Evolutionary conservation across 2,797 vertebrate genomes (phyloP), one percentile per base, ranked within the genome.

Genomic region (Eurystomus glaucurus): DNA sequence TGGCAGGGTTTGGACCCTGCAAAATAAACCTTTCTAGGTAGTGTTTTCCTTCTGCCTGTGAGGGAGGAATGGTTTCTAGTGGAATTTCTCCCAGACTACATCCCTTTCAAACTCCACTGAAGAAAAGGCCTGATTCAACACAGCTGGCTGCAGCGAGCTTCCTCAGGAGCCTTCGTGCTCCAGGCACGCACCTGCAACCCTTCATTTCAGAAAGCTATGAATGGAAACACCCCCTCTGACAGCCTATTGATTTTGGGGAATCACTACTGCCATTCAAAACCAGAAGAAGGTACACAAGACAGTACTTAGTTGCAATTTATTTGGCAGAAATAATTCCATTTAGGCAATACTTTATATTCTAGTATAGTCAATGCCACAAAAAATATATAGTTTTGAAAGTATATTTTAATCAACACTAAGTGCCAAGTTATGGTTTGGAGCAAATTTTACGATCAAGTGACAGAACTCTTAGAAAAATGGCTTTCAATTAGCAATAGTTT

Each of bases 1-100:
- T 96, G 94, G 92, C 93, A 96, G 84, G 52, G 70, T 83, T 91
- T 77, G 62, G 19, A 92, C 77, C 55, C 83, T 93, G 71, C 92
- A 96, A 96, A 97, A 97, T 74, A 97, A 97, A 96, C 92, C 92
- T 96, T 97, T 97, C 95, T 90, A 82, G 93, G 81, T 91, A 92
- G 92, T 85, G 94, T 96, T 97, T 96, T 95, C 90, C 93, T 94
- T 96, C 92, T 97, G 93, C 86, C 90, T 89, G 7, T 11, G 51
- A 97, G 88, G 28, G 37, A 82, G 80, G 55, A 77, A 94, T 89
- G 86, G 78, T 87, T 94, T 87, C 80, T 15, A 85, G 41, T 4
- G 9, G 41, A 29, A 61, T 79, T 86, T 90, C 80, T 93, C 82
- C 71, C 77, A 64, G 88, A 70, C 69, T 87, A 51, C 77, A 87